phyloP scores from a whole-genome alignment of 2,797 vertebrate species.

The Leptoclinus maculatus region DNA sequence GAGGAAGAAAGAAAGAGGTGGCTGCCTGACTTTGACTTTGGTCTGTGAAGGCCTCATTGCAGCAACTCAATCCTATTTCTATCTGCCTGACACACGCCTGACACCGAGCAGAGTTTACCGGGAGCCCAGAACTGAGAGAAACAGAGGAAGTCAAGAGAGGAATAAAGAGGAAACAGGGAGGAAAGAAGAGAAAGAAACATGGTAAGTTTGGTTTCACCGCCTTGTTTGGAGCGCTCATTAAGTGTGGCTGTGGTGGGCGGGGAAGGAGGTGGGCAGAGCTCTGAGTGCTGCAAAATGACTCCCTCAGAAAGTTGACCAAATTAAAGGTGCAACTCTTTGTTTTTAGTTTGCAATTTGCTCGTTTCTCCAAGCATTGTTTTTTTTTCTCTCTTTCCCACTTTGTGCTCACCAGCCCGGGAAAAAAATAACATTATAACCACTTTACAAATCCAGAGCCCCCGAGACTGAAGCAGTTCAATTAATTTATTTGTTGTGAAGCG shows the following conservation, averaged over 20 bases:
- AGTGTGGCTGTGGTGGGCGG: constrained; percentile 46
- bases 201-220: constrained; percentile 84
- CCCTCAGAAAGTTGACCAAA: not conserved
- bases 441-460: constrained; percentile 4
- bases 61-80: constrained; percentile 58
- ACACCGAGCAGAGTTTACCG: constrained; percentile 34
- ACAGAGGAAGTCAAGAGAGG: not conserved
- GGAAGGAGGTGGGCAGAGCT: constrained; percentile 49
- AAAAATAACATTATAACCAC: constrained; percentile 5
- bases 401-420: not conserved
- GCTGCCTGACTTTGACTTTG: constrained; percentile 67
- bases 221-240: constrained; percentile 50
- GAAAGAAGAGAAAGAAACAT: constrained; percentile 58
- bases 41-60: constrained; percentile 86
- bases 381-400: not conserved
- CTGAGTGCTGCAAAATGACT: constrained; percentile 4
- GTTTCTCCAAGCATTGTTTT: not conserved
- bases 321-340: not conserved
- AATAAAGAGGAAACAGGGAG: not conserved
- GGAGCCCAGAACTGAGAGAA: constrained; percentile 15
- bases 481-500: constrained; percentile 7
- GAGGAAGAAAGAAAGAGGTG: constrained; percentile 12
- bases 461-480: constrained; percentile 20
- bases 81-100: constrained; percentile 64
- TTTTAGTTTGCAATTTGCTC: not conserved